Evolutionary conservation across 2,888 invertebrate species (phyloP).

Genomic region (Eupithecia subumbrata): DNA sequence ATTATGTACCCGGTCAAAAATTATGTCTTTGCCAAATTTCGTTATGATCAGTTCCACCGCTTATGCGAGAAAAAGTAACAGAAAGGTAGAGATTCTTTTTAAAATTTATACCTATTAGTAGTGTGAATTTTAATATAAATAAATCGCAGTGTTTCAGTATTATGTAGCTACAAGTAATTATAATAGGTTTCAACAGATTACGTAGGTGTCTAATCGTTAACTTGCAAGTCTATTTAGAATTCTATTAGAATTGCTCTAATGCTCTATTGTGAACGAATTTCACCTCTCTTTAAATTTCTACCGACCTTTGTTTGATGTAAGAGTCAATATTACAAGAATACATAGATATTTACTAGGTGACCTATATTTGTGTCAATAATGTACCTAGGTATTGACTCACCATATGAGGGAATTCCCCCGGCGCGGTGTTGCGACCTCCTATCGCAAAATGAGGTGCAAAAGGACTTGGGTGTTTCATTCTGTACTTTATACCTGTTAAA

Average conservation of each 20-base stretch:
- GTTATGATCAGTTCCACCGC: no score
- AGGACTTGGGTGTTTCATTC: slow-evolving; percentile 22
- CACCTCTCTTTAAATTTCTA: background rate
- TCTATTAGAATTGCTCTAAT: background rate
- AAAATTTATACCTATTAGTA: no score
- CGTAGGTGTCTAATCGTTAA: no score
- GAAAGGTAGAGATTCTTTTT: no score
- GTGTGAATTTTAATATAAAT: no score
- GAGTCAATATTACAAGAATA: background rate
- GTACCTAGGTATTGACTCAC: slow-evolving; percentile 44
- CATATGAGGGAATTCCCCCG: slow-evolving; percentile 69
- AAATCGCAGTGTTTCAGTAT: no score
- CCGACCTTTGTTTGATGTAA: background rate
- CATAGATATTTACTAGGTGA: background rate
- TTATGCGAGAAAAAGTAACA: no score
- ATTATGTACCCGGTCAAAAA: no score
- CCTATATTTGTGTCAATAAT: background rate
- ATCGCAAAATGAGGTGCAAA: slow-evolving; percentile 39
- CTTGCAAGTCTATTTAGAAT: no score
- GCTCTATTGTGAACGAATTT: background rate
- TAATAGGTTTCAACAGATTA: no score
- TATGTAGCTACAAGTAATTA: no score
- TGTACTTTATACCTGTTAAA: slow-evolving; percentile 37
- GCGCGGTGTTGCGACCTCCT: slow-evolving; percentile 53
- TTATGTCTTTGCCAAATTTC: no score